Conservation (phyloP, 2,113 vertebrate species). For the Nibea albiflora region DNA sequence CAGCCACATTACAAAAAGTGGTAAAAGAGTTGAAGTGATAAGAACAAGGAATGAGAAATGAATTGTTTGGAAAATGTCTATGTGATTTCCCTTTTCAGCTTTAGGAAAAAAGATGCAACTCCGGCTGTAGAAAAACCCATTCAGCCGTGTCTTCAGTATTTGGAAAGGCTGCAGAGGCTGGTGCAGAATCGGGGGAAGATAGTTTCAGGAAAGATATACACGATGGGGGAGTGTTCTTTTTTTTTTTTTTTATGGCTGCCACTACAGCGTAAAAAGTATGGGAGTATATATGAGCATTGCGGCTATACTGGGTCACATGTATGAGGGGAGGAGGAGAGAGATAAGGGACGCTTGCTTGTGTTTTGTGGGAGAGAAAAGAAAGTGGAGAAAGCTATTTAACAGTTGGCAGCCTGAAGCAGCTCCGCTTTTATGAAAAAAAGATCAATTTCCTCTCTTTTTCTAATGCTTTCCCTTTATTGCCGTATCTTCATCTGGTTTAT, state of each 20-base stretch:
- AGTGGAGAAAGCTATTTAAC: background rate
- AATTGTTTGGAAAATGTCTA: background rate
- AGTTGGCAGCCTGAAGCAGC: conserved; percentile 12
- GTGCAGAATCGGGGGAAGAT: background rate
- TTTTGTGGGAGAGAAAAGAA: background rate
- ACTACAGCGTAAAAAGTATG: background rate
- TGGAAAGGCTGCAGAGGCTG: conserved; percentile 1
- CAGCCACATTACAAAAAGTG: too few species aligned
- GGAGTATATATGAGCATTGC: conserved; percentile 18
- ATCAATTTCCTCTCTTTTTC: conserved; percentile 7
- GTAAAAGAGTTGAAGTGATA: background rate
- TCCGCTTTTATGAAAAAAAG: conserved; percentile 28
- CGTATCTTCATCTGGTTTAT: conserved; percentile 7
- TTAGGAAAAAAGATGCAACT: background rate
- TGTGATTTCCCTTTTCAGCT: background rate
- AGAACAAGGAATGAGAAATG: background rate
- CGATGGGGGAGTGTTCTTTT: background rate
- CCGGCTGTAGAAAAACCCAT: background rate
- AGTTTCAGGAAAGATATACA: conserved; percentile 4
- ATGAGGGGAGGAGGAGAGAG: background rate
- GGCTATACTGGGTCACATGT: background rate
- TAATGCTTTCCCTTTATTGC: background rate
- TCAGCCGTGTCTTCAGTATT: background rate
- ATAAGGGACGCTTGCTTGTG: background rate
- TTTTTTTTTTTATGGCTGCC: conserved; percentile 10